These are phyloP conservation scores for Terrapene triunguis DNA, from an alignment of 2,113 vertebrate genomes.

Conservation along the genomic window DNA sequence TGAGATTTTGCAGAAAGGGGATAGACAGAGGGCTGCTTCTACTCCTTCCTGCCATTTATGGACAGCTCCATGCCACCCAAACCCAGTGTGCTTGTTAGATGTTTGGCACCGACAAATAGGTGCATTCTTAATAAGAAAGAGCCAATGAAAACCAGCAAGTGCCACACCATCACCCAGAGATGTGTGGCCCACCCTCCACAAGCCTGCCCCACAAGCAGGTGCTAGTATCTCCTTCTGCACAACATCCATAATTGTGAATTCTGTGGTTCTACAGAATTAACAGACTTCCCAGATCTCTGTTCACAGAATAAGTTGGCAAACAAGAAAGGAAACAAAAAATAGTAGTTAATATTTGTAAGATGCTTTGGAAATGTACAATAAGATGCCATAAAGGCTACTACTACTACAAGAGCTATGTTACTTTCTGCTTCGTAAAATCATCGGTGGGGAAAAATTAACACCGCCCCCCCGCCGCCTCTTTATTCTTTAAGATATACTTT, in stretches of 20 bases:
- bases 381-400: neutral
- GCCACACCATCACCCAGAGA: neutral
- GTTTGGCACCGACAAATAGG: no score
- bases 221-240: neutral
- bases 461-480: neutral
- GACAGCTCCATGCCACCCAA: no score
- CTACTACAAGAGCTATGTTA: neutral
- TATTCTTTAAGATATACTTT: neutral
- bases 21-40: neutral
- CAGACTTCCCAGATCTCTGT: neutral
- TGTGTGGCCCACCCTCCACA: neutral
- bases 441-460: neutral
- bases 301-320: neutral
- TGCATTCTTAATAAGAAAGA: neutral
- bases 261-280: neutral
- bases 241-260: neutral
- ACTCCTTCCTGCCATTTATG: neutral
- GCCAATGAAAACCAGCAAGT: neutral
- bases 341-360: neutral
- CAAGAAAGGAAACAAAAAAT: neutral
- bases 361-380: neutral
- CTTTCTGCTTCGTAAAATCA: neutral
- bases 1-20: neutral
- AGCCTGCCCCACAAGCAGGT: neutral
- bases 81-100: no score